phyloP scores from a whole-genome alignment of 2,888 invertebrate genomes.

The Polydrusus cervinus region DNA sequence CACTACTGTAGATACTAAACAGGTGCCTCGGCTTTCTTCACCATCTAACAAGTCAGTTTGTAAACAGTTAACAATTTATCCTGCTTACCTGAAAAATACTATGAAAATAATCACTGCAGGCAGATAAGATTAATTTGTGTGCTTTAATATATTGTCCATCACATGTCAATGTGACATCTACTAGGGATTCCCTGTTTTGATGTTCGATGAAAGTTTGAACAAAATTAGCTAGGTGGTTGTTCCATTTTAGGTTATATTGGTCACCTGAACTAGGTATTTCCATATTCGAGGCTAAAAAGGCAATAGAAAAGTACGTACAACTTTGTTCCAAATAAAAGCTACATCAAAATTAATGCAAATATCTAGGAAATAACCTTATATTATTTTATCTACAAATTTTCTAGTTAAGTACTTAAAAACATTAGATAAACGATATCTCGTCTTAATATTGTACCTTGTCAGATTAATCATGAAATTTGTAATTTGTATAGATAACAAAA shows the following conservation, averaged over 20 bases:
- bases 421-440: neutral
- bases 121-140: slow-evolving; percentile 73
- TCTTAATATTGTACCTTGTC: neutral
- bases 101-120: slow-evolving; percentile 67
- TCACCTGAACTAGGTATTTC: slow-evolving; percentile 39
- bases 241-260: slow-evolving; percentile 72
- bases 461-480: neutral
- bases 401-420: slow-evolving; percentile 1
- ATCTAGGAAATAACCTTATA: neutral
- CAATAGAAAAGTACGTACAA: neutral
- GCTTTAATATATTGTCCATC: slow-evolving; percentile 72
- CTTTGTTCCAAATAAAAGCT: neutral
- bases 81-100: slow-evolving; percentile 52
- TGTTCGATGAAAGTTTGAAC: slow-evolving; percentile 71
- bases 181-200: slow-evolving; percentile 69
- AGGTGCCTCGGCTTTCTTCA: no score
- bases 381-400: neutral
- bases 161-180: slow-evolving; percentile 72
- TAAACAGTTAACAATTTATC: neutral
- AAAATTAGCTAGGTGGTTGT: slow-evolving; percentile 72
- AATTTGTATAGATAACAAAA: neutral
- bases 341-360: neutral
- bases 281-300: slow-evolving; percentile 12
- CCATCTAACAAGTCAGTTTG: no score
- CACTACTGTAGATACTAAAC: no score